Percentiles rank a stretch among this genome's conserved stretches.
Evolutionary conservation across 2,113 vertebrate species (phyloP).

Genomic region (Tupaia chinensis): DNA sequence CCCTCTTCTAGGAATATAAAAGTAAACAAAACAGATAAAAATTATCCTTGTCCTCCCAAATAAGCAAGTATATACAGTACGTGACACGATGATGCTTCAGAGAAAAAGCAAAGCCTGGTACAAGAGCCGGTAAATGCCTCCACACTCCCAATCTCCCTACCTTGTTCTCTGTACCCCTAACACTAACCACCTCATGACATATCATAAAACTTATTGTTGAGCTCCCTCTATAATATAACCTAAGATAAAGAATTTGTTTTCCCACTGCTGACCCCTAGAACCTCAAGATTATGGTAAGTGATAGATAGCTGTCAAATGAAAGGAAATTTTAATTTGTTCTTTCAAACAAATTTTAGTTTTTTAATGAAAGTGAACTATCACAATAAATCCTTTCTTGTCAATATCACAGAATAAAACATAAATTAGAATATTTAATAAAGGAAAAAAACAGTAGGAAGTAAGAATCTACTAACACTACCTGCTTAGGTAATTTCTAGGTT

Average conservation of each 20-base stretch:
- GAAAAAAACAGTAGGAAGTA: not conserved
- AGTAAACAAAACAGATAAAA: not conserved
- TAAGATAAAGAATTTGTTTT: not conserved
- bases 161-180: too few species aligned
- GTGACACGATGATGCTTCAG: too few species aligned
- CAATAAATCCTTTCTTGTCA: not conserved
- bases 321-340: constrained; percentile 29
- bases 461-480: not conserved
- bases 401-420: not conserved
- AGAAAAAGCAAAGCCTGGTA: not conserved
- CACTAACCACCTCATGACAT: not conserved
- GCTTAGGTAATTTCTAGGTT: not conserved
- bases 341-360: not conserved
- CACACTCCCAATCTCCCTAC: not conserved
- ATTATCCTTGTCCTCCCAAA: not conserved
- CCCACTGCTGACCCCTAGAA: not conserved
- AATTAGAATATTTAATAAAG: not conserved
- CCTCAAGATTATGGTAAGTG: not conserved
- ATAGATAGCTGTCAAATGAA: not conserved
- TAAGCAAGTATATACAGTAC: not conserved
- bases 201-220: not conserved
- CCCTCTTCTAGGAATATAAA: not conserved
- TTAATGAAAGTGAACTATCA: not conserved
- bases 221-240: not conserved
- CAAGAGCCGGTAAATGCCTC: not conserved